Conservation (phyloP, 2,888 invertebrate species). For the Arctia plantaginis region DNA sequence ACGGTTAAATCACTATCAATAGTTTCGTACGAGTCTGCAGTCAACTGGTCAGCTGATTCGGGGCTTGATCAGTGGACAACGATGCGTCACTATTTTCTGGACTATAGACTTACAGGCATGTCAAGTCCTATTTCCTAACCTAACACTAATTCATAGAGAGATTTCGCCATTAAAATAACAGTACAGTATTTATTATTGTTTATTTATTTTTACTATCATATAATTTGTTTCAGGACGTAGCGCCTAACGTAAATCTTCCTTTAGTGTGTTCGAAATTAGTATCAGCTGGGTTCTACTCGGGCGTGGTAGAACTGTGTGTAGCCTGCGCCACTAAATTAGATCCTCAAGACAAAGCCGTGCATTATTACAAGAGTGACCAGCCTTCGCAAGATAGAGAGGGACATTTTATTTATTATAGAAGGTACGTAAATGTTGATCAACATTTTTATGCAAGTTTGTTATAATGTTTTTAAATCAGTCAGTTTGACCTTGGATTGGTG, state of each 20-base stretch:
- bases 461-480: no score
- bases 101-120: no score
- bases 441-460: not conserved
- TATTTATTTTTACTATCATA: not conserved
- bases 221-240: constrained; percentile 88
- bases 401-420: constrained; percentile 89
- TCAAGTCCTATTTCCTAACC: no score
- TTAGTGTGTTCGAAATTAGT: constrained; percentile 95
- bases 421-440: constrained; percentile 67
- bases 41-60: no score
- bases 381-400: constrained; percentile 94
- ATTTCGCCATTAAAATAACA: not conserved
- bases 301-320: constrained; percentile 95
- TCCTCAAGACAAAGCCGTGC: constrained; percentile 94
- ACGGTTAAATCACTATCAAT: no score
- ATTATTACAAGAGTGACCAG: constrained; percentile 95
- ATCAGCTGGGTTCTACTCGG: constrained; percentile 93
- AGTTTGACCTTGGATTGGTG: no score
- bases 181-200: not conserved
- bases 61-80: no score
- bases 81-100: no score
- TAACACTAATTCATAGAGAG: not conserved
- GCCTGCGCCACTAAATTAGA: constrained; percentile 95
- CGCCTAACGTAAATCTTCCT: constrained; percentile 93
- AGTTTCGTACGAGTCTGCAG: no score